These are phyloP conservation scores for Stramonita haemastoma DNA, from an alignment of 2,888 invertebrate species.

Conservation along the genomic window DNA sequence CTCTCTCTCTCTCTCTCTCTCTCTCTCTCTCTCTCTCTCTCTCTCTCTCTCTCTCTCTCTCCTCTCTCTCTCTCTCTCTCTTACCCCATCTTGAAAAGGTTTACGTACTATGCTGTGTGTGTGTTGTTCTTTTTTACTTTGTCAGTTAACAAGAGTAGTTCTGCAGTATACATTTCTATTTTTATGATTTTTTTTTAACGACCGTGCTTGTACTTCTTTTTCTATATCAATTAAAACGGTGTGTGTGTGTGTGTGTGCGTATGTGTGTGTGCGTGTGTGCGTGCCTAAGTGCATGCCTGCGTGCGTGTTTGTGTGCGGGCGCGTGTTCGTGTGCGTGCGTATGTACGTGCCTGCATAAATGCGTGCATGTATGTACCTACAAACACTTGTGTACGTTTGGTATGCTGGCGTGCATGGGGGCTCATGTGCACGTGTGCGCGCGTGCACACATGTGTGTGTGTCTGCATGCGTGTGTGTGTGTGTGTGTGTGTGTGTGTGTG, in stretches of 20 bases:
- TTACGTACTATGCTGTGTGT: too few species aligned
- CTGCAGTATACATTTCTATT: too few species aligned
- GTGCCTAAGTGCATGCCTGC: neutral
- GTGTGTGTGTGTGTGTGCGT: neutral
- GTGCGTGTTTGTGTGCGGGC: neutral
- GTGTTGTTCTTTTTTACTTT: too few species aligned
- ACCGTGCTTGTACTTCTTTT: too few species aligned
- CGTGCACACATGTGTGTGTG: neutral
- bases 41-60: too few species aligned
- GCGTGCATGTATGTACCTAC: neutral
- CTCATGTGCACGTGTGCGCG: neutral
- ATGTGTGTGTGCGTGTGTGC: neutral
- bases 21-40: too few species aligned
- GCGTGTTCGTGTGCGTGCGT: neutral
- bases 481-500: slow-evolving; percentile 16
- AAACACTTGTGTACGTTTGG: neutral
- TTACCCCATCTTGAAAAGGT: too few species aligned
- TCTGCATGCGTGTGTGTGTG: neutral
- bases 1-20: too few species aligned
- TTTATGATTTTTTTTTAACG: too few species aligned
- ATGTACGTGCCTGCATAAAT: neutral
- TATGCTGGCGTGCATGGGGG: neutral
- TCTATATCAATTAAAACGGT: too few species aligned
- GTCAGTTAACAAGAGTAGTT: neutral
- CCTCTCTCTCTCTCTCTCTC: too few species aligned